These are phyloP conservation scores for Anguilla rostrata DNA, from an alignment of 2,113 vertebrate species.

Conservation along the genomic window DNA sequence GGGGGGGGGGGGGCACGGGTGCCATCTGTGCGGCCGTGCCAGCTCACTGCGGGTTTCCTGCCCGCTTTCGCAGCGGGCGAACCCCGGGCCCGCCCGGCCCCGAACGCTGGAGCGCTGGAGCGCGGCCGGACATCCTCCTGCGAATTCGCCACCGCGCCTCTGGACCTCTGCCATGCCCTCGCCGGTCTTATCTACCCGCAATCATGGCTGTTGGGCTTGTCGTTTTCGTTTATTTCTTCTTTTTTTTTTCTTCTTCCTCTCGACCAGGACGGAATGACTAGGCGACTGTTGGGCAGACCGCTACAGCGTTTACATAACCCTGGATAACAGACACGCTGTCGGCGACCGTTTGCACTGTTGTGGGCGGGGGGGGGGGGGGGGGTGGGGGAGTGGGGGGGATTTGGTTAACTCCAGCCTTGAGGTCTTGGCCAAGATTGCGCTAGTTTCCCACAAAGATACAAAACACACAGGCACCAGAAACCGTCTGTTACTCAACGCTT, in stretches of 20 bases:
- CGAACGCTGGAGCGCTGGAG: neutral
- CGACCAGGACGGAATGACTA: constrained; percentile 46
- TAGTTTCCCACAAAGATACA: neutral
- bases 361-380: neutral
- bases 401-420: neutral
- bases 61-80: constrained; percentile 1
- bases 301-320: constrained; percentile 44
- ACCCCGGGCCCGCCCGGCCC: neutral
- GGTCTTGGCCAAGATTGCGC: neutral
- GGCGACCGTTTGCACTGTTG: constrained; percentile 13
- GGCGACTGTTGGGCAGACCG: constrained; percentile 28
- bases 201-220: constrained; percentile 18
- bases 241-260: neutral
- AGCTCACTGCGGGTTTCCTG: neutral
- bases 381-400: neutral
- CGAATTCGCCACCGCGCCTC: neutral
- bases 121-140: neutral
- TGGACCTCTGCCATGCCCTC: neutral
- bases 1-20: neutral
- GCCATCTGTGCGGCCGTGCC: neutral
- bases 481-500: neutral
- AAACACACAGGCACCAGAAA: neutral
- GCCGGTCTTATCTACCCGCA: constrained; percentile 11
- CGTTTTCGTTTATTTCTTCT: constrained; percentile 10
- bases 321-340: constrained; percentile 15